phyloP scores from a whole-genome alignment of 2,113 vertebrate genomes.

The Syngnathus floridae region DNA sequence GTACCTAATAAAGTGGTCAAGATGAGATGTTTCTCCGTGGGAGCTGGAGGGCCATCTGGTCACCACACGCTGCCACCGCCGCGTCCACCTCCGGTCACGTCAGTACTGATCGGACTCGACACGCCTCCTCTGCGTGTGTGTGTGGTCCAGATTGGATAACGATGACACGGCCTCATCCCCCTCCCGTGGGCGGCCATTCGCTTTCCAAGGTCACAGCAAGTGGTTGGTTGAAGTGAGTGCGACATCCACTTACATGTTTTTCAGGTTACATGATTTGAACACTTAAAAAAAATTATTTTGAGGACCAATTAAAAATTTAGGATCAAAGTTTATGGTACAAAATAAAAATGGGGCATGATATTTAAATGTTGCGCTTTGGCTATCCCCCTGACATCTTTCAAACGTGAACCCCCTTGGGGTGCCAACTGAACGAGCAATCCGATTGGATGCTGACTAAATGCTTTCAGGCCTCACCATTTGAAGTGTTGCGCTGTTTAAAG shows the following conservation, averaged over 20 bases:
- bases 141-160: conserved; percentile 63
- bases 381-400: background rate
- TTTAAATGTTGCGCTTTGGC: background rate
- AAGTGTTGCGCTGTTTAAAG: background rate
- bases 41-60: conserved; percentile 62
- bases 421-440: background rate
- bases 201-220: conserved; percentile 56
- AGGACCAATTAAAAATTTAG: no score
- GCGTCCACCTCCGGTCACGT: conserved; percentile 46
- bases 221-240: conserved; percentile 16
- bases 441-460: background rate
- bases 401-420: background rate
- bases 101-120: conserved; percentile 51
- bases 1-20: background rate
- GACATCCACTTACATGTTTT: no score
- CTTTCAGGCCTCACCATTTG: background rate
- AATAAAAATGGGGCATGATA: background rate
- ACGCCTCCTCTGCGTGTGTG: conserved; percentile 22
- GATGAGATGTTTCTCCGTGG: conserved; percentile 16
- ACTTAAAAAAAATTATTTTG: no score
- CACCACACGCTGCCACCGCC: conserved; percentile 36
- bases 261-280: no score
- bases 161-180: conserved; percentile 43
- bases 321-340: no score
- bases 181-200: conserved; percentile 55